Evolutionary conservation across 2,113 vertebrate species (phyloP).

Genomic region (Periophthalmodon schlosseri): DNA sequence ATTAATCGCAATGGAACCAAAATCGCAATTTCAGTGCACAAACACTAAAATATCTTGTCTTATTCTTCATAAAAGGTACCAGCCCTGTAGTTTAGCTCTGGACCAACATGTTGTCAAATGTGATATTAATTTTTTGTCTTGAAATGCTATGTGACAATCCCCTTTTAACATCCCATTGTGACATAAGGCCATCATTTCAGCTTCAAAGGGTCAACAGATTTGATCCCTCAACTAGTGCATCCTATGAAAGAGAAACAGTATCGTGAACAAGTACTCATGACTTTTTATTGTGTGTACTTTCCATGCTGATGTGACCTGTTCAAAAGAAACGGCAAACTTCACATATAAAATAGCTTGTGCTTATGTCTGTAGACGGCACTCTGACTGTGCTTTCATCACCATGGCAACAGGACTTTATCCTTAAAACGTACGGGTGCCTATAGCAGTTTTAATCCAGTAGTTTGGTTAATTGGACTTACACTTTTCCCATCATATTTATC

Average conservation of each 20-base stretch:
- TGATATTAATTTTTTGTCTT: too few relatives aligned
- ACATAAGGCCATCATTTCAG: too few relatives aligned
- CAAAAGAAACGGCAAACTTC: not conserved
- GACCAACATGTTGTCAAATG: too few relatives aligned
- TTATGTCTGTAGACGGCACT: not conserved
- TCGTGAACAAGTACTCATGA: not conserved
- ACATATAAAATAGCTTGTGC: not conserved
- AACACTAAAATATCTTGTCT: too few relatives aligned
- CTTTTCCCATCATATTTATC: not conserved
- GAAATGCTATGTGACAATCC: too few relatives aligned
- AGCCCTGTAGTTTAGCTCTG: too few relatives aligned
- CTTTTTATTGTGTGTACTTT: not conserved
- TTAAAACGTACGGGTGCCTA: not conserved
- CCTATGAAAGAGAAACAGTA: not conserved
- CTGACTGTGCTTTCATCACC: not conserved
- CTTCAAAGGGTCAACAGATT: too few relatives aligned
- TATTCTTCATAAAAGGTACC: too few relatives aligned
- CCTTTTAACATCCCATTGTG: too few relatives aligned
- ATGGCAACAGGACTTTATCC: slow-evolving; percentile 24
- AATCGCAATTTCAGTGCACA: too few relatives aligned
- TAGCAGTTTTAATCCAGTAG: not conserved
- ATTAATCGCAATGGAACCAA: too few relatives aligned
- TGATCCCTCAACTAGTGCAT: not conserved
- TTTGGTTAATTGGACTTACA: not conserved
- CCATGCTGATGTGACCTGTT: not conserved